Conservation (phyloP, 2,113 vertebrate genomes). For the Anarhynchus alexandrinus region DNA sequence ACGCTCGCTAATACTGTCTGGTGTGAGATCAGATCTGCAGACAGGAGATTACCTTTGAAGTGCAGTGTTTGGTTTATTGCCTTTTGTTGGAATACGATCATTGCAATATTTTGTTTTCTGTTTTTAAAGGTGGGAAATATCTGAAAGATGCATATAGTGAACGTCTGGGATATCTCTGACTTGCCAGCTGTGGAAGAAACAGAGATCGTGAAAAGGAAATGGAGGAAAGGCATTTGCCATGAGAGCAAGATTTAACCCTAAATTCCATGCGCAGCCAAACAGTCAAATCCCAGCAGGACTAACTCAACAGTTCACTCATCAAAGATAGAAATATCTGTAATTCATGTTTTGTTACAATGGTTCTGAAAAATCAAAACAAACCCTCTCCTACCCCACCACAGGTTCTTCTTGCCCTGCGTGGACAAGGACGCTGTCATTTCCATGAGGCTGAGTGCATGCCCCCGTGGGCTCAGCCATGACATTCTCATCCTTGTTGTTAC, state of each 20-base stretch:
- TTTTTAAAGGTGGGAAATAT: neutral
- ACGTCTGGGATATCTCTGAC: neutral
- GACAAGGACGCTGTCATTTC: neutral
- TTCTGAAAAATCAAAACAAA: neutral
- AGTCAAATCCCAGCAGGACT: neutral
- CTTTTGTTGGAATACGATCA: neutral
- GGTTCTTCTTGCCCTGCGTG: neutral
- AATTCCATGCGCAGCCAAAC: neutral
- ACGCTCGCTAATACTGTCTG: accelerated
- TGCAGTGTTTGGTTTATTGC: neutral
- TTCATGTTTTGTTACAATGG: accelerated
- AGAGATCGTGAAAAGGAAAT: neutral
- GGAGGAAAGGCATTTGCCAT: neutral
- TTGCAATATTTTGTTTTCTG: neutral
- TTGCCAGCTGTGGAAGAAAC: neutral
- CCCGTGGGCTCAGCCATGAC: neutral
- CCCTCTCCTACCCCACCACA: neutral
- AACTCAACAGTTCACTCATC: neutral
- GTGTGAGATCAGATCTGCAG: neutral
- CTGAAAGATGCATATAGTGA: neutral
- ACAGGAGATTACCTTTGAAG: neutral
- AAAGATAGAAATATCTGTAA: neutral
- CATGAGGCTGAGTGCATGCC: neutral
- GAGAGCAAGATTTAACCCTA: neutral
- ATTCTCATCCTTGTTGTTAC: neutral